These are phyloP conservation scores for Bambusicola thoracicus DNA, from an alignment of 2,113 vertebrate species.

Conservation along the genomic window DNA sequence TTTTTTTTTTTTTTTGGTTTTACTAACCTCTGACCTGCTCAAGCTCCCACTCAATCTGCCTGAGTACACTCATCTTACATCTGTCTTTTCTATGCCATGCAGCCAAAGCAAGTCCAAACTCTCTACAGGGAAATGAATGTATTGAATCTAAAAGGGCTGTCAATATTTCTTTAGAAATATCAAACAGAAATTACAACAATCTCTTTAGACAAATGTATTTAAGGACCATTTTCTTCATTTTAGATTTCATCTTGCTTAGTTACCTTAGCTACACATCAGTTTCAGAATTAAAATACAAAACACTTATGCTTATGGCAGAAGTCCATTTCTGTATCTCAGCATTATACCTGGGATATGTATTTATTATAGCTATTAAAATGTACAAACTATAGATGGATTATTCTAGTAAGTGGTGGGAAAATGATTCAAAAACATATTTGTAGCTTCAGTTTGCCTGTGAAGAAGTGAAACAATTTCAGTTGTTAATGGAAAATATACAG, in stretches of 20 bases:
- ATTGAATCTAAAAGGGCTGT: neutral
- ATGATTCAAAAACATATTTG: neutral
- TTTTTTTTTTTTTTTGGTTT: neutral
- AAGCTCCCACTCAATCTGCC: neutral
- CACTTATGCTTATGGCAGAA: neutral
- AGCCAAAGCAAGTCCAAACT: neutral
- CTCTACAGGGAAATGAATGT: neutral
- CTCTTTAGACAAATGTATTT: neutral
- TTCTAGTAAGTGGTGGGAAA: neutral
- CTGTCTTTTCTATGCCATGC: neutral
- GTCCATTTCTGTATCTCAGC: neutral
- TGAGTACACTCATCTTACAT: neutral
- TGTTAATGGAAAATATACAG: neutral
- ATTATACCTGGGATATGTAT: neutral
- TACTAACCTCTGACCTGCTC: neutral
- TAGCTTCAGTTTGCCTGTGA: neutral
- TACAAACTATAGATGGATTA: neutral
- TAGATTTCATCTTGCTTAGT: neutral
- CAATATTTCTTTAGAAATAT: neutral
- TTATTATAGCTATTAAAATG: neutral
- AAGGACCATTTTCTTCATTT: neutral
- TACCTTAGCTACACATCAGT: neutral
- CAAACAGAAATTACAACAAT: neutral
- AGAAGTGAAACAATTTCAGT: neutral
- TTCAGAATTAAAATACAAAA: neutral